Base-by-base conservation (phyloP, 2,113 vertebrate species). In the Deroptyus accipitrinus region DNA sequence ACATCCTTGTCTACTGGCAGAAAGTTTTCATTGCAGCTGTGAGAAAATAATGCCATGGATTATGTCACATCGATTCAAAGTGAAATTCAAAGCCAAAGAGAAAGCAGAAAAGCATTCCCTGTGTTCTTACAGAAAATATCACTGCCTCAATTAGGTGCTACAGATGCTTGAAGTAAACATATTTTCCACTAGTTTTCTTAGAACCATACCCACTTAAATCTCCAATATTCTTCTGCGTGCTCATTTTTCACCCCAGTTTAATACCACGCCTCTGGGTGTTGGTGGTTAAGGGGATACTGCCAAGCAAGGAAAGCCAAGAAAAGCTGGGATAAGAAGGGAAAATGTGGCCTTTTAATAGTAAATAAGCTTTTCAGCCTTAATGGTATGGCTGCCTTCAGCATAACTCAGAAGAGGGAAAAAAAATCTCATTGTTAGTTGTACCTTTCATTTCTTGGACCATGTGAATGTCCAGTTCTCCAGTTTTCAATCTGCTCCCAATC, bases 221-320 rank as follows among this genome's bases (percentile, higher is more conserved):
- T 94, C 90, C 94, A 96, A 83, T 96, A 95, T 97, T 97, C 92
- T 92, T 95, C 92, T 97, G 67, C 85, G 69, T 88, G 90, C 94
- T 92, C 83, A 89, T 95, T 94, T 89, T 90, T 97, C 62, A 87
- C 92, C 90, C 80, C 52, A 87, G 91, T 88, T 93, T 93, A 97
- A 95, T 91, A 90, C 96, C 95, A 97, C 67, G 54, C 90, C 90
- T 94, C 79, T 88, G 77, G 89, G 90, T 96, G 85, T 80, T 88
- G 80, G 93, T 94, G 96, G 95, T 92, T 94, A 92, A 92, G 92
- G 80, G 82, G 96, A 97, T 87, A 63, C 39, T 90, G 96, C 94
- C 96, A 96, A 93, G 88, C 78, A 92, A 78, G n/a, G n/a, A 54
- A 91, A 96, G 94, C 95, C 92, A 96, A 97, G 95, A 78, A 90